Evolutionary conservation across 1,140 invertebrate species (phyloP).

Genomic region (Trichonephila inaurata): DNA sequence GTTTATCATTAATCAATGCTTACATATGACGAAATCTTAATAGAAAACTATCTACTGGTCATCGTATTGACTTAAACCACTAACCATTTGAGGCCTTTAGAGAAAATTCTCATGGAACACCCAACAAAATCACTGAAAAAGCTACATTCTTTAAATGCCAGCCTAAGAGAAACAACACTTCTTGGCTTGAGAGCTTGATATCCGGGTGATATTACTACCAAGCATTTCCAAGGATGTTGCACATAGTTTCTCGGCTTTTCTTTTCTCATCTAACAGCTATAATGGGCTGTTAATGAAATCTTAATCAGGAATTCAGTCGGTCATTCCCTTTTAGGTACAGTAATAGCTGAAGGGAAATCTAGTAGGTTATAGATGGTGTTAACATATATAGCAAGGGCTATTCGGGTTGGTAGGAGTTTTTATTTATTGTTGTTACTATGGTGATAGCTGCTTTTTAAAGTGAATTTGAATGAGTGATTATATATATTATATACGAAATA

Average conservation of each 20-base stretch:
- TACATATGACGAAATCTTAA: too few species aligned
- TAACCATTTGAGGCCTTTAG: neutral
- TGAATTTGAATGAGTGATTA: too few species aligned
- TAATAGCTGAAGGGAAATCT: neutral
- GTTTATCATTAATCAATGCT: too few species aligned
- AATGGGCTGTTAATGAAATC: slow-evolving; percentile 54
- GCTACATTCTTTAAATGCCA: slow-evolving; percentile 23
- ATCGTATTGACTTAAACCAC: neutral
- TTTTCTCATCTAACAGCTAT: neutral
- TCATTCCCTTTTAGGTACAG: neutral
- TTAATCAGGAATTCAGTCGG: neutral
- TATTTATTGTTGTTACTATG: neutral
- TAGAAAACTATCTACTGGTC: neutral
- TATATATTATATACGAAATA: too few species aligned
- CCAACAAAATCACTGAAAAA: slow-evolving; percentile 6
- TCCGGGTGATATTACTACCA: slow-evolving; percentile 12
- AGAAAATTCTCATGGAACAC: neutral
- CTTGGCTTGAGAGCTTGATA: neutral
- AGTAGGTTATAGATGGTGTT: neutral
- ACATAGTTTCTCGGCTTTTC: neutral
- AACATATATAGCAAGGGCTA: neutral
- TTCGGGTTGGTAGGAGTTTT: neutral
- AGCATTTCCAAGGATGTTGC: neutral
- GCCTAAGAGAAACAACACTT: neutral
- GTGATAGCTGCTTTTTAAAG: neutral